A percentile compares a stretch with the other conserved stretches of the same genome.
These are phyloP conservation scores for Rhea americana DNA, from an alignment of 2,113 vertebrate species.

Conservation along the genomic window DNA sequence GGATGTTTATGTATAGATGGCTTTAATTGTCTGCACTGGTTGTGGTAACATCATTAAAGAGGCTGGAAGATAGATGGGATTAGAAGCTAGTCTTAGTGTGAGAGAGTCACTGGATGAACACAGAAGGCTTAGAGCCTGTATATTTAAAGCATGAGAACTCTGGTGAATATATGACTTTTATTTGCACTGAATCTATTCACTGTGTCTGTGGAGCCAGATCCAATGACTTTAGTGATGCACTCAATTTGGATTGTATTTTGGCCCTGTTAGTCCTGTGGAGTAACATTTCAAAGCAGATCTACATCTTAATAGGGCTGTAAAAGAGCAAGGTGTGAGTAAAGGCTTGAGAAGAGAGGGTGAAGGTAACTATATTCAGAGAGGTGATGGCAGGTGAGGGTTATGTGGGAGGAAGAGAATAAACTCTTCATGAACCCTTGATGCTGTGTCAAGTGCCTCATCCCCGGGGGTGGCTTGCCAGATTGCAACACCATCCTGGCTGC, in stretches of 20 bases:
- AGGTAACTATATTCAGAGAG: conserved; percentile 42
- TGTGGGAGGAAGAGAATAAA: conserved; percentile 49
- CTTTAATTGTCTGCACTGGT: neutral
- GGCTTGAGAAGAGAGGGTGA: conserved; percentile 20
- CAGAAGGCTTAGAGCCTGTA: neutral
- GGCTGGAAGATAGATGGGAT: neutral
- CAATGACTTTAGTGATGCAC: neutral
- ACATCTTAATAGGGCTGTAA: neutral
- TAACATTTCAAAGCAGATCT: conserved; percentile 36
- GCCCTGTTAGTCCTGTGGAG: neutral
- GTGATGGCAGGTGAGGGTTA: conserved; percentile 61
- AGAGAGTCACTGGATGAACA: neutral
- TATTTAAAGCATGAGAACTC: neutral
- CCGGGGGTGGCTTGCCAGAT: neutral
- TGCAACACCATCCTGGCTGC: neutral
- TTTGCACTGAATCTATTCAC: neutral
- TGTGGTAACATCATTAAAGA: neutral
- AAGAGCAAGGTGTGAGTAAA: conserved; percentile 49
- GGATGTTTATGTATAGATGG: neutral
- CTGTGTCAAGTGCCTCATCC: no score
- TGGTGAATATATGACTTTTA: neutral
- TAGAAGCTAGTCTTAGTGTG: neutral
- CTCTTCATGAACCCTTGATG: neutral
- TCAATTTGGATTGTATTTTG: neutral
- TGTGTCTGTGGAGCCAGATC: neutral